Evolutionary conservation across 2,888 invertebrate species (phyloP), one percentile per base, ranked within the genome.

Genomic region (Nymphalis polychloros): DNA sequence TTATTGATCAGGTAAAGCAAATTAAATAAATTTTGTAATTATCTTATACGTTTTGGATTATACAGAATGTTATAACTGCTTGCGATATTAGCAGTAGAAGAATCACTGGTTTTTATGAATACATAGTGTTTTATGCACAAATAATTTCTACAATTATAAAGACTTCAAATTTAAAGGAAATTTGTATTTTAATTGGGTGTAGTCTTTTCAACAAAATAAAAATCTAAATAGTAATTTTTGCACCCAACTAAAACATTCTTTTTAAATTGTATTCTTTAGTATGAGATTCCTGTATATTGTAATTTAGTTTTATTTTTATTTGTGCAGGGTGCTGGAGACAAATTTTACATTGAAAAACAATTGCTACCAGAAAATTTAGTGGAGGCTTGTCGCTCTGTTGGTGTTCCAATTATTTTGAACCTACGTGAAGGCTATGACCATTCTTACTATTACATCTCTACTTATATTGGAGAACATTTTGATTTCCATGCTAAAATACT

Each of bases 391-490:
- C 94, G 95, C 59, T 93, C 94, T 69, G 94, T 93, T 19, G 95
- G 95, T 64, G 91, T 97, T 20, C 95, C 95, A 17, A 93, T 95
- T 0, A 94, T 96, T 64, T 90, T 95, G 19, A 95, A 96, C 75
- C 91, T 95, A 80, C 94, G 97, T 13, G 96, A 96, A 74, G 98
- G 96, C 19, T 99, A 99, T 83, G 98, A 99, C 85, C 99, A 99
- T 89, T 96, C 97, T 59, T 99, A 99, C 83, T 99, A 95, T 82
- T 98, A 97, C 83, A 96, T 99, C 74, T 93, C 98, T 0, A 95
- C 97, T 0, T 99, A 97, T 86, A 95, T 99, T 64, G 97, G 95
- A 53, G 98, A 99, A 82, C 99, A 99, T 84, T 94, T 99, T 70
- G 94, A 94, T 68, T 97, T 98, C 87, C 99, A 99, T 86, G 95